These are phyloP conservation scores for Herminia tarsipennalis DNA, from an alignment of 2,888 invertebrate genomes.

Conservation along the genomic window DNA sequence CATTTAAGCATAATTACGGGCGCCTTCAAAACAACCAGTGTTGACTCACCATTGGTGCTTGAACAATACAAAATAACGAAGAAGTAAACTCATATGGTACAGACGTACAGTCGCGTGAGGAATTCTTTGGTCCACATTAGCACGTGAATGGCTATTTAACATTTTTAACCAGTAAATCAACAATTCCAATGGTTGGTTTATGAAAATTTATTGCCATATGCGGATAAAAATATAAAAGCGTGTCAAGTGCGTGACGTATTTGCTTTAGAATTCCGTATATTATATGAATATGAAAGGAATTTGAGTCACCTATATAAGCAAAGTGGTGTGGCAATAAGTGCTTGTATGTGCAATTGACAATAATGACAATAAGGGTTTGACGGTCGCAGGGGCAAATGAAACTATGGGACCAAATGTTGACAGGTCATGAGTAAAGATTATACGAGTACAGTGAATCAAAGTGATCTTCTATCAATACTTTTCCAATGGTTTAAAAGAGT, in stretches of 20 bases:
- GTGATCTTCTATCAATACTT: too few species aligned
- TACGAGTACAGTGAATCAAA: too few species aligned
- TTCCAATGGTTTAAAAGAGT: too few species aligned
- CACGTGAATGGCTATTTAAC: constrained; percentile 33
- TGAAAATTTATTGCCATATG: constrained; percentile 28
- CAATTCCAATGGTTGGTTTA: constrained; percentile 27
- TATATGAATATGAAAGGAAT: background rate
- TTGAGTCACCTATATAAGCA: too few species aligned
- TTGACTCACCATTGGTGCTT: constrained; percentile 38
- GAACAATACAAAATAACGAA: constrained; percentile 24
- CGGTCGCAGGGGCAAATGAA: too few species aligned
- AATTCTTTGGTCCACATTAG: constrained; percentile 43
- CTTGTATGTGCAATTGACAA: too few species aligned
- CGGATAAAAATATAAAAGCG: constrained; percentile 7
- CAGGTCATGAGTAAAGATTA: too few species aligned
- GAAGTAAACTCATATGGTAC: constrained; percentile 21
- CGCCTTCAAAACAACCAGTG: constrained; percentile 20
- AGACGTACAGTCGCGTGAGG: constrained; percentile 32
- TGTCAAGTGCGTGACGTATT: constrained; percentile 1
- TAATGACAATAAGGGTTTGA: too few species aligned
- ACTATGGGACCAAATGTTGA: too few species aligned
- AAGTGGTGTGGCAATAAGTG: too few species aligned
- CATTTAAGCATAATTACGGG: constrained; percentile 34
- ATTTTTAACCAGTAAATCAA: constrained; percentile 25
- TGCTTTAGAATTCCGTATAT: background rate